Evolutionary conservation across 2,797 vertebrate genomes (phyloP), one percentile per base, ranked within the genome.

Genomic region (Periophthalmus magnuspinnatus): DNA sequence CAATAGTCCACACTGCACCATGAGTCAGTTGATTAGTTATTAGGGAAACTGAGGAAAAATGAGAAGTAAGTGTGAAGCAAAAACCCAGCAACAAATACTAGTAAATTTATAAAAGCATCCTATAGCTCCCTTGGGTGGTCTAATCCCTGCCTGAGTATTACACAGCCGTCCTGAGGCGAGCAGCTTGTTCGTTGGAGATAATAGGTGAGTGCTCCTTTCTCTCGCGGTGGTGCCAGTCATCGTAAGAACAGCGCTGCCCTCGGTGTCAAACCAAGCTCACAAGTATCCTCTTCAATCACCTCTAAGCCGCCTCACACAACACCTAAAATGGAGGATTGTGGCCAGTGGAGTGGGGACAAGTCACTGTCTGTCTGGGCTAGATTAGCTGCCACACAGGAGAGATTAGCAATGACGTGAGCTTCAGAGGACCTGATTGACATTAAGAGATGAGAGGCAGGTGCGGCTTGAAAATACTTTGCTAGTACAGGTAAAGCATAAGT

Each of bases 241-340:
- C 72, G 74, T 84, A 75, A 88, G 81, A 78, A 71, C 55, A 64
- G 61, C 47, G 67, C 63, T 75, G 66, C 65, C 57, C 57, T 72
- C 59, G 45, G 67, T 79, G 74, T 74, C 67, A 74, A 72, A 24
- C 67, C 76, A 56, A 72, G 77, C 68, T 11, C 52, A 80, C 62
- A 68, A 69, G 76, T 83, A 83, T 87, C 77, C 72, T 72, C 82
- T 83, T 82, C 79, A 81, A 82, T 87, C 83, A 76, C 77, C 74
- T 79, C 59, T 80, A 84, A 85, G 78, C 72, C 81, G 76, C 81
- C 86, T 70, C 41, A 11, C 75, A 69, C 70, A 84, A 74, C 79
- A 86, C 76, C 77, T 77, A 75, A 88, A 84, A 83, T 85, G 78
- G 88, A 80, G 79, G 80, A 86, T 84, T 83, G 75, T 59, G 72